phyloP scores from a whole-genome alignment of 2,888 invertebrate genomes.

The Amphipoea lucens region DNA sequence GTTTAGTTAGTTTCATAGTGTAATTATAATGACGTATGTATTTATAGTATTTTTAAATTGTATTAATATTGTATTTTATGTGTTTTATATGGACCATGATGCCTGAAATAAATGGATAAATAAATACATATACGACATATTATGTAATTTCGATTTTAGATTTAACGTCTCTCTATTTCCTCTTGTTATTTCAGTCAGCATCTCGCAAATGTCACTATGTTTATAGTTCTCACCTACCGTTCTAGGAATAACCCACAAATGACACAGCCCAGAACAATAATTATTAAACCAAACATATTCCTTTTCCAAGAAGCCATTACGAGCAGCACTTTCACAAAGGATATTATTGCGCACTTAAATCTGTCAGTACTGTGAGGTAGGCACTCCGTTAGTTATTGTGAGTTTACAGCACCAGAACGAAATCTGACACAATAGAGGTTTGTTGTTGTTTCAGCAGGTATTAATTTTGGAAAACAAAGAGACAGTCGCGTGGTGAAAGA shows the following conservation, averaged over 20 bases:
- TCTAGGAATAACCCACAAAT: slow-evolving; percentile 9
- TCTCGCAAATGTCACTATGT: slow-evolving; percentile 10
- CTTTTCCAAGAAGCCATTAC: slow-evolving; percentile 40
- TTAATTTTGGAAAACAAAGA: slow-evolving; percentile 56
- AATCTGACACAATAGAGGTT: slow-evolving; percentile 37
- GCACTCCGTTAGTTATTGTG: slow-evolving; percentile 24
- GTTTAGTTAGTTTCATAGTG: too few relatives aligned
- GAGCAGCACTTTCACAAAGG: slow-evolving; percentile 40
- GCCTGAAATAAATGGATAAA: too few relatives aligned
- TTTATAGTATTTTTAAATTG: too few relatives aligned
- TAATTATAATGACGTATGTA: too few relatives aligned
- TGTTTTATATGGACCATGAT: too few relatives aligned
- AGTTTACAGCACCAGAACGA: slow-evolving; percentile 18
- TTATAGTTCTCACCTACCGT: slow-evolving; percentile 15
- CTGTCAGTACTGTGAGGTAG: slow-evolving; percentile 39
- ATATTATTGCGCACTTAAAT: slow-evolving; percentile 53
- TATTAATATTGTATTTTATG: too few relatives aligned
- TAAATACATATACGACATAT: background rate
- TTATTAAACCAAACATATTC: slow-evolving; percentile 1
- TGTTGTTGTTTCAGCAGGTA: slow-evolving; percentile 31
- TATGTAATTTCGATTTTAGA: background rate
- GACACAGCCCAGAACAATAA: background rate
- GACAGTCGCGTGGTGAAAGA: slow-evolving; percentile 29
- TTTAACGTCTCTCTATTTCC: background rate
- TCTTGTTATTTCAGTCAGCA: background rate